phyloP scores from a whole-genome alignment of 2,888 invertebrate species.

The Villa cingulata region DNA sequence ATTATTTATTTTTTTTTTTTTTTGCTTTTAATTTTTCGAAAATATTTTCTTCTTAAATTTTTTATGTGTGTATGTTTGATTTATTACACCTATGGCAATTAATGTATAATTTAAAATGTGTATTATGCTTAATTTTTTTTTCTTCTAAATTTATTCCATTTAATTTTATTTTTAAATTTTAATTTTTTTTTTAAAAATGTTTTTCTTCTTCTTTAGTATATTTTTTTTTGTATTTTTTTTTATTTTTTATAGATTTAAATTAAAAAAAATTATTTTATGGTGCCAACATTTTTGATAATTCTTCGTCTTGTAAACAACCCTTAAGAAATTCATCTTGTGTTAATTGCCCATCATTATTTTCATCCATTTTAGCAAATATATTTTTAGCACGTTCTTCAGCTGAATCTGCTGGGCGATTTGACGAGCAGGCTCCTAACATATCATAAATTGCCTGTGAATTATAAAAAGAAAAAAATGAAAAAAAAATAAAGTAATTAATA shows the following conservation, averaged over 20 bases:
- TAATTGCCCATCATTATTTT: slow-evolving; percentile 96
- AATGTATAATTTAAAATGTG: no score
- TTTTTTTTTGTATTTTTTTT: neutral
- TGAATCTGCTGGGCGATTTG: slow-evolving; percentile 87
- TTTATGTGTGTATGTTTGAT: no score
- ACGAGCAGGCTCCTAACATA: slow-evolving; percentile 96
- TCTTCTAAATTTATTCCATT: neutral
- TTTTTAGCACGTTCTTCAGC: slow-evolving; percentile 97
- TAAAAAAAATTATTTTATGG: slow-evolving; percentile 47
- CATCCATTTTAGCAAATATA: slow-evolving; percentile 99
- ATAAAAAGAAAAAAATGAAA: no score
- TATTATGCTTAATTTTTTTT: neutral
- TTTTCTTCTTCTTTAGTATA: neutral
- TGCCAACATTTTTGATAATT: slow-evolving; percentile 86
- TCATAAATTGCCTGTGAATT: slow-evolving; percentile 90
- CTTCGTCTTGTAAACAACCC: slow-evolving; percentile 93
- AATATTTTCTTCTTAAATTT: no score
- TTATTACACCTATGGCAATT: no score
- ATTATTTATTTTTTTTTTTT: no score
- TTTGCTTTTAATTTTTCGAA: no score
- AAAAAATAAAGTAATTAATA: no score
- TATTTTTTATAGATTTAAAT: no score
- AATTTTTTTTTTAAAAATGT: neutral
- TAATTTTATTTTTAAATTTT: neutral
- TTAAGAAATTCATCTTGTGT: slow-evolving; percentile 97